Conservation (phyloP, 2,888 invertebrate species). For the Criorhina ranunculi region DNA sequence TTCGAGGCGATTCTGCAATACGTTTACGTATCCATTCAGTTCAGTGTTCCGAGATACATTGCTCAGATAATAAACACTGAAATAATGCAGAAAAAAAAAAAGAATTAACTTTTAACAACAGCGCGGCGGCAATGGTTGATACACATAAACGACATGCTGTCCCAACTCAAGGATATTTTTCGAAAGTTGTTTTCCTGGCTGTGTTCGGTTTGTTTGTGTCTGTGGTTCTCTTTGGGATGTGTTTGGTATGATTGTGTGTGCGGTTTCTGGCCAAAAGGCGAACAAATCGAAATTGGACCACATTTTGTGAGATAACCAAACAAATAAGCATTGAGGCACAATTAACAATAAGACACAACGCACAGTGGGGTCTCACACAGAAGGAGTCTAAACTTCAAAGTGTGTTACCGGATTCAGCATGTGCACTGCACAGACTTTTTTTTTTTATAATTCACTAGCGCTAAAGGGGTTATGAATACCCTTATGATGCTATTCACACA, state of each 20-base stretch:
- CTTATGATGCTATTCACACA: too few relatives aligned
- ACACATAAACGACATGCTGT: constrained; percentile 63
- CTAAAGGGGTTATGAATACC: too few relatives aligned
- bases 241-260: too few relatives aligned
- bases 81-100: constrained; percentile 25
- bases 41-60: constrained; percentile 57
- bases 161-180: constrained; percentile 77
- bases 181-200: constrained; percentile 77
- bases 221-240: background rate
- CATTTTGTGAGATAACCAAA: constrained; percentile 34
- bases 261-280: constrained; percentile 48
- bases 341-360: constrained; percentile 27
- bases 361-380: constrained; percentile 36
- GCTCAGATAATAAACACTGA: constrained; percentile 55
- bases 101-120: constrained; percentile 47
- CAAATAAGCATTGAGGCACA: constrained; percentile 25
- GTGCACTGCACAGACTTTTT: too few relatives aligned
- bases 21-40: constrained; percentile 43
- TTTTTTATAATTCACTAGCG: too few relatives aligned
- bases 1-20: constrained; percentile 55
- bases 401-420: too few relatives aligned
- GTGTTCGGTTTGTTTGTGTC: constrained; percentile 23
- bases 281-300: constrained; percentile 51
- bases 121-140: constrained; percentile 25
- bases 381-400: too few relatives aligned